A percentile compares a stretch with the other conserved stretches of the same genome.
phyloP scores from a whole-genome alignment of 2,888 invertebrate genomes.

The Agonum fuliginosum region DNA sequence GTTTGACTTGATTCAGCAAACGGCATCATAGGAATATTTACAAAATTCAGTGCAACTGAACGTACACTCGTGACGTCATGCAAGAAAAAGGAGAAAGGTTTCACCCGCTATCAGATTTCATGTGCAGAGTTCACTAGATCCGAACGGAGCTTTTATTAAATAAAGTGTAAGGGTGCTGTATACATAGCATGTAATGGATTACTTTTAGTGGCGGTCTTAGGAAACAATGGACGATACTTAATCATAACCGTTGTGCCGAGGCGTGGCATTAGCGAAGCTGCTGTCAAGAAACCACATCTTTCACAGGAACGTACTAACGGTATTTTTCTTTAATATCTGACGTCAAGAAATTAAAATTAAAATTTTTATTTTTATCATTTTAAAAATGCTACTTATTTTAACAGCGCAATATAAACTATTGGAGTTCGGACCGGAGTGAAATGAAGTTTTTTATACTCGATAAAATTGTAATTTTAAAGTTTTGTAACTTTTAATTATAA shows the following conservation, averaged over 20 bases:
- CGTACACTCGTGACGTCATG: neutral
- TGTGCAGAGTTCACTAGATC: conserved; percentile 41
- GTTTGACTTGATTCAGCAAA: conserved; percentile 7
- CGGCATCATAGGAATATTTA: conserved; percentile 15
- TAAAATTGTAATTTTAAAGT: no score
- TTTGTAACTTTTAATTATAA: no score
- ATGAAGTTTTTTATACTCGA: no score
- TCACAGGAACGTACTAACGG: neutral
- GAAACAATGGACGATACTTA: conserved; percentile 58
- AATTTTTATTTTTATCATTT: no score
- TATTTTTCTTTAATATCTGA: neutral
- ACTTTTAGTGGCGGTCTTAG: conserved; percentile 52
- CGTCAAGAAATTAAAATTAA: no score
- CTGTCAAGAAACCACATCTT: conserved; percentile 57
- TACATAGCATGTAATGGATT: conserved; percentile 56
- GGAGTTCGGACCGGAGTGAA: no score
- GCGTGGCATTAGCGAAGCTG: conserved; percentile 48
- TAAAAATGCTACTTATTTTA: no score
- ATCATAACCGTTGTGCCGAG: conserved; percentile 52
- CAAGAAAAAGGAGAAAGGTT: neutral
- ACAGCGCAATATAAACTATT: no score
- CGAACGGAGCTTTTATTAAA: conserved; percentile 51
- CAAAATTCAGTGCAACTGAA: conserved; percentile 11
- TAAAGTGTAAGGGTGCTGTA: conserved; percentile 46
- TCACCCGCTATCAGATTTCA: conserved; percentile 29